Percentiles rank a stretch among this genome's conserved stretches.
Conservation (phyloP, 1,140 invertebrate genomes). For the Thrips palmi region DNA sequence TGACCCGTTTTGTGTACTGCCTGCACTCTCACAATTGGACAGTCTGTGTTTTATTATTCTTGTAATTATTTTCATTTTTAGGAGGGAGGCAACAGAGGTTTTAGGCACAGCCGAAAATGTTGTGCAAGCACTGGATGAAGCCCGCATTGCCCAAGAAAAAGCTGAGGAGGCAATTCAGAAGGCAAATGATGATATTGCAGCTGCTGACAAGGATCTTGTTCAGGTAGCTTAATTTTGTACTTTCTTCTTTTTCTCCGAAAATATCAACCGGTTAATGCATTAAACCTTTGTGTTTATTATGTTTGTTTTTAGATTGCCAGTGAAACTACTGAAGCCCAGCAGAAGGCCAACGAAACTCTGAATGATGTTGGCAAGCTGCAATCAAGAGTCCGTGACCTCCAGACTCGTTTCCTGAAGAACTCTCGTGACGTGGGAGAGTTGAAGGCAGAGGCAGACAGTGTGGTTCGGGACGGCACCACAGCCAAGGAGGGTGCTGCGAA, state of each 20-base stretch:
- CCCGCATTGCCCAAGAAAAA: slow-evolving; percentile 52
- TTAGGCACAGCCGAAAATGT: slow-evolving; percentile 36
- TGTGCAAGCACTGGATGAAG: slow-evolving; percentile 37
- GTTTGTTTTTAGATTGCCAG: slow-evolving; percentile 32
- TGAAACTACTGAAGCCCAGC: slow-evolving; percentile 52
- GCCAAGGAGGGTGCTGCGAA: slow-evolving; percentile 31
- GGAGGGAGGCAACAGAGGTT: slow-evolving; percentile 30
- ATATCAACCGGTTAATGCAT: neutral
- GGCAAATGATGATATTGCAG: slow-evolving; percentile 57
- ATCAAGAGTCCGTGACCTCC: slow-evolving; percentile 43
- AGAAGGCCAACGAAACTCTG: slow-evolving; percentile 50
- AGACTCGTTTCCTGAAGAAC: slow-evolving; percentile 58
- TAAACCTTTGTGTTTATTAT: neutral
- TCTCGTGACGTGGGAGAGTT: slow-evolving; percentile 40
- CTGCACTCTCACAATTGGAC: slow-evolving; percentile 1
- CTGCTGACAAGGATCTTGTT: slow-evolving; percentile 53
- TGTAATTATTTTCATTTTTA: slow-evolving; percentile 18
- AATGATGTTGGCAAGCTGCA: slow-evolving; percentile 46
- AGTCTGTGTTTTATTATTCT: neutral
- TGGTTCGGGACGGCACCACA: slow-evolving; percentile 32
- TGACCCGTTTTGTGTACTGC: slow-evolving; percentile 3
- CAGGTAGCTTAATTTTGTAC: slow-evolving; percentile 22
- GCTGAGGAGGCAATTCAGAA: slow-evolving; percentile 60
- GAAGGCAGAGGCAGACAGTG: slow-evolving; percentile 28
- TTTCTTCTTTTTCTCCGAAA: neutral